phyloP scores from a whole-genome alignment of 2,888 invertebrate genomes.

The Philaethria dido region DNA sequence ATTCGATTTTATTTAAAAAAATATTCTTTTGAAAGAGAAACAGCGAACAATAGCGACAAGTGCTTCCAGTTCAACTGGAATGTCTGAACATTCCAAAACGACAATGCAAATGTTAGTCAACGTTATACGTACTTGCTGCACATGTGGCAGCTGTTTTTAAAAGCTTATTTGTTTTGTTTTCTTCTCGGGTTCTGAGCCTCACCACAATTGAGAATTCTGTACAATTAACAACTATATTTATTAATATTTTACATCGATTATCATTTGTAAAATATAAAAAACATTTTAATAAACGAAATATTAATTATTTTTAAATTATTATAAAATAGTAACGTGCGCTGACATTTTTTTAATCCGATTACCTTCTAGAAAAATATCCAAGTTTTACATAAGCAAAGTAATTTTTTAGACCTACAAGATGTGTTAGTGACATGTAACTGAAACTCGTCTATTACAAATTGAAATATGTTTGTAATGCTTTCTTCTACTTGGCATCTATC shows the following conservation, averaged over 20 bases:
- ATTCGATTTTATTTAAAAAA: conserved; percentile 24
- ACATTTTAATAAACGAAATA: neutral
- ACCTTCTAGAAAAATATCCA: too few relatives aligned
- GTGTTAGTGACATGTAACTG: too few relatives aligned
- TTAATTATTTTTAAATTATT: too few relatives aligned
- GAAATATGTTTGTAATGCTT: too few relatives aligned
- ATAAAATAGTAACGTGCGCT: too few relatives aligned
- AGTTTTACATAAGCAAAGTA: too few relatives aligned
- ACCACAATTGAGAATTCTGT: conserved; percentile 45
- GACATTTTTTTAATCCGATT: too few relatives aligned
- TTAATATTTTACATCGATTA: conserved; percentile 27
- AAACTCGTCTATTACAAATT: too few relatives aligned
- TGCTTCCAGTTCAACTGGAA: conserved; percentile 50
- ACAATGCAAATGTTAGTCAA: conserved; percentile 54
- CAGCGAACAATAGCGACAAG: conserved; percentile 49
- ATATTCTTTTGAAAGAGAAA: conserved; percentile 41
- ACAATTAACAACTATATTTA: conserved; percentile 42
- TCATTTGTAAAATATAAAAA: too few relatives aligned
- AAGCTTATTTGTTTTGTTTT: conserved; percentile 55
- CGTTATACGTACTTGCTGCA: conserved; percentile 50
- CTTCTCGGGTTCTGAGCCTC: conserved; percentile 46
- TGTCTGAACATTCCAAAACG: conserved; percentile 54
- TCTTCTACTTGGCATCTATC: too few relatives aligned
- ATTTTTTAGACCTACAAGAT: too few relatives aligned
- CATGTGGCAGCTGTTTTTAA: conserved; percentile 58